phyloP scores from a whole-genome alignment of 2,888 invertebrate genomes.

The Eupithecia pulchellata region DNA sequence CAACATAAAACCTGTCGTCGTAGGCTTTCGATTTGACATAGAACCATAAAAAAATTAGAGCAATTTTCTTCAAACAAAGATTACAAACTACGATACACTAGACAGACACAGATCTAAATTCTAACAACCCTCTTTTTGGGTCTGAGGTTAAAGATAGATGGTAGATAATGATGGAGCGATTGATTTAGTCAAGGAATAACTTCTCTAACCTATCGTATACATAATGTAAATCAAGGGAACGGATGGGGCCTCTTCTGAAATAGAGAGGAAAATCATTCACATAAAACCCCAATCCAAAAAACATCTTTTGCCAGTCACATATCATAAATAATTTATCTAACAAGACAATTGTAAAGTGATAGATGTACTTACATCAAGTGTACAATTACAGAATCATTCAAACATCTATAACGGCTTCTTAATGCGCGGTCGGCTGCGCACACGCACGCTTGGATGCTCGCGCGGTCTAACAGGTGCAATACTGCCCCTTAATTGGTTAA shows the following conservation, averaged over 20 bases:
- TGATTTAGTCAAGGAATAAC: too few relatives aligned
- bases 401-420: conserved; percentile 50
- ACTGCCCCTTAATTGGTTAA: conserved; percentile 49
- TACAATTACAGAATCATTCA: conserved; percentile 32
- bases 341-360: conserved; percentile 3
- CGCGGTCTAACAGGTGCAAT: conserved; percentile 70
- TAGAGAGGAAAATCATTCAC: neutral
- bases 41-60: too few relatives aligned
- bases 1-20: too few relatives aligned
- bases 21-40: too few relatives aligned
- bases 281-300: neutral
- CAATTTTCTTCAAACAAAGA: neutral
- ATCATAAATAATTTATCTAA: neutral
- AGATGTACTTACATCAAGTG: conserved; percentile 7
- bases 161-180: too few relatives aligned
- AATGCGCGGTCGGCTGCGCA: conserved; percentile 56
- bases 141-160: too few relatives aligned
- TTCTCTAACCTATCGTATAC: neutral
- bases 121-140: too few relatives aligned
- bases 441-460: conserved; percentile 60
- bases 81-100: too few relatives aligned
- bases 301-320: neutral
- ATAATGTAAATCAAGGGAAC: neutral
- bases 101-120: too few relatives aligned
- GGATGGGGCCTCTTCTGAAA: neutral